These are phyloP conservation scores for Pardalotus punctatus DNA, from an alignment of 2,113 vertebrate species.

Conservation along the genomic window DNA sequence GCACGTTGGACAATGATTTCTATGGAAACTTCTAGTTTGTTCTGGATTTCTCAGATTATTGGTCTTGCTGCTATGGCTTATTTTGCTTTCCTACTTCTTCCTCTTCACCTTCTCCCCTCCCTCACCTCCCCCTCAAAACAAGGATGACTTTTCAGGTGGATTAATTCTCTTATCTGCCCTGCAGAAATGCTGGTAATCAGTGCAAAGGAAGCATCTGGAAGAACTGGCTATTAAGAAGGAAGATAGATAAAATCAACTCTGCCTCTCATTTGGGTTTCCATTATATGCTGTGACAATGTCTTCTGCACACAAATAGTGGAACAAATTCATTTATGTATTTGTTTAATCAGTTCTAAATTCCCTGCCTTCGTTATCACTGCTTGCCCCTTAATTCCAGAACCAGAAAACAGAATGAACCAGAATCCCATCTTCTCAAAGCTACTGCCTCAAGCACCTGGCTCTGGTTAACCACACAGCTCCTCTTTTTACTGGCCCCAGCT, in stretches of 20 bases:
- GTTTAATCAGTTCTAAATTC: not conserved
- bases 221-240: not conserved
- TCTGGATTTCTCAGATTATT: not conserved
- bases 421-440: not conserved
- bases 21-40: not conserved
- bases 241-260: not conserved
- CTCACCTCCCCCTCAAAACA: not conserved
- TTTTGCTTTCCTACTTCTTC: not conserved
- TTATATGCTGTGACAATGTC: not conserved
- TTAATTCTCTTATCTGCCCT: not conserved
- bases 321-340: not conserved
- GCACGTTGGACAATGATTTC: not conserved
- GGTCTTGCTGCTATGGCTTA: not conserved
- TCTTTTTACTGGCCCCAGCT: not conserved
- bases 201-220: not conserved
- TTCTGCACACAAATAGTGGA: not conserved
- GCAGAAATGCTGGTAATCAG: not conserved
- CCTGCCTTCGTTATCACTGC: not conserved
- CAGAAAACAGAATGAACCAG: not conserved
- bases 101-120: not conserved
- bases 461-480: not conserved
- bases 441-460: not conserved
- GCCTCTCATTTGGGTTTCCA: not conserved
- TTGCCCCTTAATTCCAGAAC: not conserved
- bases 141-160: not conserved